A percentile compares a stretch with the other conserved stretches of the same genome.
Conservation (phyloP, 2,797 vertebrate genomes). For the Muscicapa striata region DNA sequence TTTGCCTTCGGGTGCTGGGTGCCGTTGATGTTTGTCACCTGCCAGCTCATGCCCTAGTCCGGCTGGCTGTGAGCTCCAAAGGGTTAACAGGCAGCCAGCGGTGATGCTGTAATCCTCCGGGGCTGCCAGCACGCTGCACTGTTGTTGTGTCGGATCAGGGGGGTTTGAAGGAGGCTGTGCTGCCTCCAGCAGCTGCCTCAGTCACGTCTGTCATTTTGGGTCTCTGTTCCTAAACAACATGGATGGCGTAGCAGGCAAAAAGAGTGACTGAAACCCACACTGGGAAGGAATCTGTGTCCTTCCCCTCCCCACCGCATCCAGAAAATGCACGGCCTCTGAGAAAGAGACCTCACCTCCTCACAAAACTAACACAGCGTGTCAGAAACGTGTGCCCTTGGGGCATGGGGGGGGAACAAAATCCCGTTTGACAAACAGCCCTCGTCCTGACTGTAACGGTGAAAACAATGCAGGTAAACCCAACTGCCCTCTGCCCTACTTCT, state of each 20-base stretch:
- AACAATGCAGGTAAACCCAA: constrained; percentile 50
- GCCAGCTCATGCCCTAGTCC: rapidly evolving
- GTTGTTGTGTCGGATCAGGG: constrained; percentile 27
- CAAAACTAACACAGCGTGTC: background rate
- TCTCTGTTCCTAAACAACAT: constrained; percentile 28
- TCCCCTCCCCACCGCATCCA: background rate
- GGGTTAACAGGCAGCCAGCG: constrained; percentile 28
- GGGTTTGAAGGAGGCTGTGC: background rate
- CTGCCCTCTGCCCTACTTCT: constrained; percentile 60
- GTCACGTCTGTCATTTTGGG: constrained; percentile 34
- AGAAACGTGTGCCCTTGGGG: background rate
- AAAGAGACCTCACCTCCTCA: background rate
- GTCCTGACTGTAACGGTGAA: background rate
- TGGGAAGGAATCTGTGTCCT: background rate
- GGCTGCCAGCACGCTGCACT: constrained; percentile 55
- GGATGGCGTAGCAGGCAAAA: constrained; percentile 20
- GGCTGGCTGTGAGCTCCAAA: background rate
- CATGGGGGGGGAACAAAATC: background rate
- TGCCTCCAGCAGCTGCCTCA: constrained; percentile 34
- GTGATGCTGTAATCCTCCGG: constrained; percentile 57
- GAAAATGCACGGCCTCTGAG: background rate
- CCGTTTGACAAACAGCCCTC: background rate
- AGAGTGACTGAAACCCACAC: background rate
- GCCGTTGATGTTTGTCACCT: background rate
- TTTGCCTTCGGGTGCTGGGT: background rate